A percentile compares a stretch with the other conserved stretches of the same genome.
Conservation (phyloP, 2,113 vertebrate species). For the Petroica traversi region DNA sequence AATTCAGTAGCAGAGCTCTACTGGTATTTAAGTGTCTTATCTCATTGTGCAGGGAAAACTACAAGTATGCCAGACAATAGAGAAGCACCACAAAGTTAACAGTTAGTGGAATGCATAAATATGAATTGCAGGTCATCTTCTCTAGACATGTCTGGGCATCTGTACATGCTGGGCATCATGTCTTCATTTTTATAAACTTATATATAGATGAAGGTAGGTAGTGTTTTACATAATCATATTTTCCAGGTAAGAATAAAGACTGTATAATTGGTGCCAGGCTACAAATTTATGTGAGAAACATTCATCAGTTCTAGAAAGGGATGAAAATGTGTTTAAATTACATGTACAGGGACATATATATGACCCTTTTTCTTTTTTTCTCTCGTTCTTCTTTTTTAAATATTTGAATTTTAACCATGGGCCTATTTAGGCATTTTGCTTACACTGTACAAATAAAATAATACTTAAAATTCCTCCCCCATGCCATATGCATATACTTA, state of each 20-base stretch:
- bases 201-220: not conserved
- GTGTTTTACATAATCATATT: not conserved
- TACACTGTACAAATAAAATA: constrained; percentile 28
- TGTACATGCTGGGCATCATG: not conserved
- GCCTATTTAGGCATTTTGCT: not conserved
- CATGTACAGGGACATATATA: not conserved
- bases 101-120: not conserved
- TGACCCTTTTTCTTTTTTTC: rapidly evolving
- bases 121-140: not conserved
- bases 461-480: not conserved
- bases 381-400: not conserved
- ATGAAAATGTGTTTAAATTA: not conserved
- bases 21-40: not conserved
- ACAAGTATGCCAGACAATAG: not conserved
- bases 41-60: not conserved
- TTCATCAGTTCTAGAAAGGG: not conserved
- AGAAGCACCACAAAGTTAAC: not conserved
- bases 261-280: not conserved
- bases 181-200: not conserved
- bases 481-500: constrained; percentile 14
- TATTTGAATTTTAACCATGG: not conserved
- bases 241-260: constrained; percentile 12
- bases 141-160: not conserved
- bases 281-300: not conserved
- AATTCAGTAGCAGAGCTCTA: not conserved